These are phyloP conservation scores for Ooceraea biroi DNA, from an alignment of 1,140 invertebrate species.

Conservation along the genomic window DNA sequence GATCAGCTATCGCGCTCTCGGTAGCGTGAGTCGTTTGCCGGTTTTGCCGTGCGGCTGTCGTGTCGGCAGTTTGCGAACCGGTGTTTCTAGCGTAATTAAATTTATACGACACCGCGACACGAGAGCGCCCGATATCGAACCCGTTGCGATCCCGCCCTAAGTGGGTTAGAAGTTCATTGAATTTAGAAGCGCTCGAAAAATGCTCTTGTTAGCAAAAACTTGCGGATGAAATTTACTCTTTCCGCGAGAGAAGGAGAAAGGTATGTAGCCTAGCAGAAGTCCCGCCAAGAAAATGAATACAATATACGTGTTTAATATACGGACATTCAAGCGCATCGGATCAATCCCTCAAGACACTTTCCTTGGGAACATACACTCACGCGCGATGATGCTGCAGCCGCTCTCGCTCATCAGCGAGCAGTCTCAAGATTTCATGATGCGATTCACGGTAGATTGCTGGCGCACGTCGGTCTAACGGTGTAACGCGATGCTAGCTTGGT, in stretches of 20 bases:
- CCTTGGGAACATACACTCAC: not conserved
- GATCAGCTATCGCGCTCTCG: conserved; percentile 16
- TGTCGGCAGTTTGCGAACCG: conserved; percentile 30
- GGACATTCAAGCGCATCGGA: not conserved
- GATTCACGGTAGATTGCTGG: conserved; percentile 47
- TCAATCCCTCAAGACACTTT: not conserved
- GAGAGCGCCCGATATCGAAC: not conserved
- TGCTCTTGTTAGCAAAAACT: not conserved
- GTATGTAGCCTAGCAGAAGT: no score
- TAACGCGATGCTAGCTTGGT: conserved; percentile 5
- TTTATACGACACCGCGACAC: conserved; percentile 35
- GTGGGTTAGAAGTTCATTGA: conserved; percentile 26
- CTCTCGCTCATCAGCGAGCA: conserved; percentile 32
- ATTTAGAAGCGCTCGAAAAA: not conserved
- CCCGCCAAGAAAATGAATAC: no score
- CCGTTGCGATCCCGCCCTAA: not conserved
- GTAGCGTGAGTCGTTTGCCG: conserved; percentile 9
- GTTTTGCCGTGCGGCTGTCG: not conserved
- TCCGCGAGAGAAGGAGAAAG: not conserved
- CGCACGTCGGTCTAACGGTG: conserved; percentile 26
- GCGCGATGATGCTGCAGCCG: not conserved
- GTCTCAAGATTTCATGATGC: conserved; percentile 16
- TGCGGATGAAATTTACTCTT: not conserved
- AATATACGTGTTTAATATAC: no score
- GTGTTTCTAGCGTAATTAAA: conserved; percentile 40